phyloP scores from a whole-genome alignment of 2,797 vertebrate genomes.

The Austrolebias charrua region DNA sequence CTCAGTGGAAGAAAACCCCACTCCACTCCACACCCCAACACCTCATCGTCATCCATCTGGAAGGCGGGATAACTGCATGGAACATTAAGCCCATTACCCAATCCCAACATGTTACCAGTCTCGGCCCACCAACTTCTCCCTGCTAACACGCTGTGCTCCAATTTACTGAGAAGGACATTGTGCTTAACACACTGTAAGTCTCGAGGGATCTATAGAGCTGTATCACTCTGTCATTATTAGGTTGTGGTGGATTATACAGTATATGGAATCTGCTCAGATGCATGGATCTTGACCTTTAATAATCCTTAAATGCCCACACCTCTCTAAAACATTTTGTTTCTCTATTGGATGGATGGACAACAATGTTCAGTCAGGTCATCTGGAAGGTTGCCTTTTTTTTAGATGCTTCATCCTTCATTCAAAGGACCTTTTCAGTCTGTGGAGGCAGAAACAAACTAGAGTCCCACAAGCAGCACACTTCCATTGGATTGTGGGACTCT shows the following conservation, averaged over 20 bases:
- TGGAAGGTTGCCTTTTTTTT: no score
- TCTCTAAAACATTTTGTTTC: constrained; percentile 5
- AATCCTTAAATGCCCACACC: background rate
- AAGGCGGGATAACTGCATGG: constrained; percentile 60
- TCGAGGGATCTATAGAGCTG: constrained; percentile 1
- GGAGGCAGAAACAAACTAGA: no score
- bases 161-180: constrained; percentile 56
- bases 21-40: constrained; percentile 17
- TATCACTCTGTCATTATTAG: constrained; percentile 17
- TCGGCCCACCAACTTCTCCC: constrained; percentile 32
- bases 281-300: background rate
- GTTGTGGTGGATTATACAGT: constrained; percentile 7
- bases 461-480: no score
- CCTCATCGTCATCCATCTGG: constrained; percentile 66
- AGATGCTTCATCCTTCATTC: no score
- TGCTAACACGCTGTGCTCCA: constrained; percentile 40
- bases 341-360: background rate
- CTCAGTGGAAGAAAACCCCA: constrained; percentile 18
- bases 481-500: no score
- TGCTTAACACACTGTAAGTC: constrained; percentile 41
- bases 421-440: no score
- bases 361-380: no score
- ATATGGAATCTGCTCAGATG: constrained; percentile 2
- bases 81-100: constrained; percentile 68
- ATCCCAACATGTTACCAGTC: constrained; percentile 55